A percentile compares a stretch with the other conserved stretches of the same genome.
These are phyloP conservation scores for Caenorhabditis doughertyi DNA, from an alignment of 2,888 invertebrate genomes.

Conservation along the genomic window DNA sequence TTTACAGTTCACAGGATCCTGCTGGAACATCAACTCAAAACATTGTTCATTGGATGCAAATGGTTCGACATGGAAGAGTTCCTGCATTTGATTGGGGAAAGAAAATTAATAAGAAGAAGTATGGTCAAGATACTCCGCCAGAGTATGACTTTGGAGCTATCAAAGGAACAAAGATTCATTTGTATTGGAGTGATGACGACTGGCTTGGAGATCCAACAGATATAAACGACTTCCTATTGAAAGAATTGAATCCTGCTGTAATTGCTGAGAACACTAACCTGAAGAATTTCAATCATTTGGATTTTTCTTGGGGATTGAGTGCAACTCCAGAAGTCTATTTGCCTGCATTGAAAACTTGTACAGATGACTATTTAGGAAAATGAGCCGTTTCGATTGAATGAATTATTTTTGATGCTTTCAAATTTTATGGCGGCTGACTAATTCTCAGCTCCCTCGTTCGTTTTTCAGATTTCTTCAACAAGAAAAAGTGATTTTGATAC, in stretches of 20 bases:
- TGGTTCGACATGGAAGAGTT: constrained; percentile 68
- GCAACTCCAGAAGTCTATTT: constrained; percentile 70
- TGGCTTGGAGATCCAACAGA: constrained; percentile 75
- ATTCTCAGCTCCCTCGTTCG: constrained; percentile 1
- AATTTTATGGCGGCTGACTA: background rate
- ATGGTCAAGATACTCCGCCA: constrained; percentile 73
- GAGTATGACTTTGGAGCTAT: constrained; percentile 68
- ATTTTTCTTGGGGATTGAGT: constrained; percentile 75
- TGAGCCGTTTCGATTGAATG: background rate
- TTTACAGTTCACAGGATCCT: constrained; percentile 83
- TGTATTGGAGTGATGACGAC: constrained; percentile 74
- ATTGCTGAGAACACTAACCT: constrained; percentile 57
- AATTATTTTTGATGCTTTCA: background rate
- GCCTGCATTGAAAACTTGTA: constrained; percentile 65
- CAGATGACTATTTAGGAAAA: constrained; percentile 52
- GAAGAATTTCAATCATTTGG: constrained; percentile 73
- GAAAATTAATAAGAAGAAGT: constrained; percentile 71
- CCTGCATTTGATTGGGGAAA: constrained; percentile 70
- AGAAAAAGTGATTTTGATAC: constrained; percentile 8
- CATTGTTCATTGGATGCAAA: constrained; percentile 84
- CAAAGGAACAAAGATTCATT: constrained; percentile 66
- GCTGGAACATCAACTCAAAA: constrained; percentile 84
- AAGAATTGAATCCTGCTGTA: constrained; percentile 62
- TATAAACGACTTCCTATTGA: constrained; percentile 65
- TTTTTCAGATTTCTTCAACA: background rate